Percentiles rank a stretch among this genome's conserved stretches.
phyloP scores from a whole-genome alignment of 1,140 invertebrate genomes.

The Yoshiicerus persimilis region DNA sequence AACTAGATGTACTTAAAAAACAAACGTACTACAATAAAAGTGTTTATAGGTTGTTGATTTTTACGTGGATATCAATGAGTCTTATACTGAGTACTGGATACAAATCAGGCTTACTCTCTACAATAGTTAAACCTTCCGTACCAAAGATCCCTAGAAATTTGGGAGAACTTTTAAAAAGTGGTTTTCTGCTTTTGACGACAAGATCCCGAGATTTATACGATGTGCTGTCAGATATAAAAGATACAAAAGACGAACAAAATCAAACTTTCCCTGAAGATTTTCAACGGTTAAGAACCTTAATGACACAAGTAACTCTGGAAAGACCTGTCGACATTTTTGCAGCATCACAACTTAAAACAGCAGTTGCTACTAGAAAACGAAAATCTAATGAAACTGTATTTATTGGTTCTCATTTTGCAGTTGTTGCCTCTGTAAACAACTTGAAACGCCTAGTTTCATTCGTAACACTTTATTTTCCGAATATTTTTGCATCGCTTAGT shows the following conservation, averaged over 20 bases:
- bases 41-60: background rate
- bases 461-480: background rate
- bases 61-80: background rate
- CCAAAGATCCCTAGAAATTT: background rate
- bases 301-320: background rate
- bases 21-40: background rate
- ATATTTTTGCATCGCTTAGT: background rate
- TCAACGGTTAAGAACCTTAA: background rate
- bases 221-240: background rate
- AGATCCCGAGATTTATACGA: background rate
- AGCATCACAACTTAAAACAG: background rate
- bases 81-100: background rate
- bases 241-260: background rate
- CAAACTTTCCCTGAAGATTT: background rate
- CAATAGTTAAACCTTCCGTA: background rate
- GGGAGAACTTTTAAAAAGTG: background rate
- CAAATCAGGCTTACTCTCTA: background rate
- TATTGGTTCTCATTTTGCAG: background rate
- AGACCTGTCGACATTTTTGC: background rate
- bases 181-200: background rate
- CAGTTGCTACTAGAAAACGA: background rate
- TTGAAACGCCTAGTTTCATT: background rate
- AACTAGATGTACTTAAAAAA: background rate
- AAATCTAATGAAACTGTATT: background rate
- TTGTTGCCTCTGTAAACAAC: background rate